Evolutionary conservation across 2,797 vertebrate genomes (phyloP), one percentile per base, ranked within the genome.

Genomic region (Spatula clypeata): DNA sequence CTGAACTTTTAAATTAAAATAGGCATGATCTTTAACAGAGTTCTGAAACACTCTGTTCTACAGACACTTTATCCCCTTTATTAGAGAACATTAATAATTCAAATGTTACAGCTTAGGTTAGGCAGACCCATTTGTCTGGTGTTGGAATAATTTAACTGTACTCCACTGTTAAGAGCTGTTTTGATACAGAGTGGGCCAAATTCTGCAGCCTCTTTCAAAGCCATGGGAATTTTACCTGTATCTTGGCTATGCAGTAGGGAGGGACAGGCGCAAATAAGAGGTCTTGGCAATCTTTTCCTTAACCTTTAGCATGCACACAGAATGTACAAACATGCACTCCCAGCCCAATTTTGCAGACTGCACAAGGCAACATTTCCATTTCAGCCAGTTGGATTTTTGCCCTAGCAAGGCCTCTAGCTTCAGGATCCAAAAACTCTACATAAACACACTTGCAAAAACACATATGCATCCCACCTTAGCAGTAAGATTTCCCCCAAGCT

Each of bases 1-100:
- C 62, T 96, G 97, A 97, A 96, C 97, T 97, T 97, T 79, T 94
- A 97, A 98, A 98, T 98, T 97, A 98, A 97, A 98, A 98, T 96
- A 97, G 93, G 95, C 96, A 91, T 97, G 97, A 98, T 97, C 87
- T 96, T 98, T 96, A 89, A 86, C 97, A 98, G 98, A 97, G 77
- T 94, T 95, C 95, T 90, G 88, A 96, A 97, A 90, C 90, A 67
- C 87, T 97, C 90, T 90, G 87, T 96, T 97, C 93, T 94, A 87
- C 93, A 97, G 95, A 96, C 94, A 96, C 93, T 94, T 97, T 95
- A 95, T 96, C 85, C 91, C 31, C 55, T 97, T 97, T 97, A 97
- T 97, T 97, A 97, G 94, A 90, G 94, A 89, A 95, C 96, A 97
- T 97, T 97, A 98, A 97, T 97, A 97, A 97, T 97, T 97, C 92